These are phyloP conservation scores for Heterocephalus glaber DNA, from an alignment of 2,113 vertebrate genomes.

Conservation along the genomic window DNA sequence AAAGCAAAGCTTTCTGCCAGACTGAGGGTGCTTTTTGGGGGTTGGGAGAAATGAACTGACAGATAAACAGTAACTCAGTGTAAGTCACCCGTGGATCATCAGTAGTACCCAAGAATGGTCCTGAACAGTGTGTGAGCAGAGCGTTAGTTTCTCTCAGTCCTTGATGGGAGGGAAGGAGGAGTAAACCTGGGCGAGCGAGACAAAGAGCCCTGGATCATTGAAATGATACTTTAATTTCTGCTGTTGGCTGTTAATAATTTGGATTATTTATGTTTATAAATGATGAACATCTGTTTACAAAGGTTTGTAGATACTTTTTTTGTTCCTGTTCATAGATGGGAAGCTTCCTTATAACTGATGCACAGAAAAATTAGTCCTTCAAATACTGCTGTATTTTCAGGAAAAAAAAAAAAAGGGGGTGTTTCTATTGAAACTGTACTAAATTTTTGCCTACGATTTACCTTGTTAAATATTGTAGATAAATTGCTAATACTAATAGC, in stretches of 20 bases:
- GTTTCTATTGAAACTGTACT: slow-evolving; percentile 99
- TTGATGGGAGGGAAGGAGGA: slow-evolving; percentile 87
- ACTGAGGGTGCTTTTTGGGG: slow-evolving; percentile 92
- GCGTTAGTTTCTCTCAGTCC: slow-evolving; percentile 92
- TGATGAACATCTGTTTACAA: slow-evolving; percentile 99
- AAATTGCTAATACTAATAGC: slow-evolving; percentile 98
- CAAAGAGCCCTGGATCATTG: slow-evolving; percentile 91
- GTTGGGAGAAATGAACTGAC: slow-evolving; percentile 91
- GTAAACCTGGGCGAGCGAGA: slow-evolving; percentile 83
- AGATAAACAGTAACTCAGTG: slow-evolving; percentile 89
- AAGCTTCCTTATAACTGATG: slow-evolving; percentile 98
- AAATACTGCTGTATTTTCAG: slow-evolving; percentile 99
- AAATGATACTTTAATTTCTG: slow-evolving; percentile 94
- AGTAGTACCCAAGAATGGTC: slow-evolving; percentile 88
- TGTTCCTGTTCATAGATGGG: slow-evolving; percentile 97
- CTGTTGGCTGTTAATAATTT: slow-evolving; percentile 99
- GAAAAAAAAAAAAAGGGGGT: slow-evolving; percentile 90
- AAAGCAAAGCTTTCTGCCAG: slow-evolving; percentile 91
- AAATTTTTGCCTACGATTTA: slow-evolving; percentile 99
- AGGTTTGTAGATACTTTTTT: slow-evolving; percentile 99
- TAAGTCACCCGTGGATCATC: slow-evolving; percentile 94
- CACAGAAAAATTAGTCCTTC: slow-evolving; percentile 95
- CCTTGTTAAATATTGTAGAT: slow-evolving; percentile 99
- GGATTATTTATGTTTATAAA: slow-evolving; percentile 99
- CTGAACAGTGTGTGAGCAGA: slow-evolving; percentile 87